phyloP scores from a whole-genome alignment of 2,113 vertebrate species.

The Xenus cinereus region DNA sequence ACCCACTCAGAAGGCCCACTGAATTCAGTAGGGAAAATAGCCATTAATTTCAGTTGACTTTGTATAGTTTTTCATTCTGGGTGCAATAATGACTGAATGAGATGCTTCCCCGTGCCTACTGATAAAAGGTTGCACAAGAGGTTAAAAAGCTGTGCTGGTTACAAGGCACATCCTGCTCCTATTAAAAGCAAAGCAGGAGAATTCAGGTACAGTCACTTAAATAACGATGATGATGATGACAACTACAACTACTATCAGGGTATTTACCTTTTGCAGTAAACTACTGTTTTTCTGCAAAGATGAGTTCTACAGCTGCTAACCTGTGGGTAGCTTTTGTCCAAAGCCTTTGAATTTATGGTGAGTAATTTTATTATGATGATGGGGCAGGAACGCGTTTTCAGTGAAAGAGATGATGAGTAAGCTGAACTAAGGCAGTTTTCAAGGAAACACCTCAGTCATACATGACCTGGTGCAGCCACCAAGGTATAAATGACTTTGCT shows the following conservation, averaged over 20 bases:
- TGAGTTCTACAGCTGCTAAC: neutral
- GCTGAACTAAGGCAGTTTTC: constrained; percentile 60
- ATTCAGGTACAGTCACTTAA: neutral
- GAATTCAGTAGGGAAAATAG: neutral
- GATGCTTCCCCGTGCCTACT: neutral
- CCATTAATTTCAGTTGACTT: neutral
- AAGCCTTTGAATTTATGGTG: constrained; percentile 25
- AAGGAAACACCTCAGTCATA: constrained; percentile 60
- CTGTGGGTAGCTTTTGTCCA: neutral
- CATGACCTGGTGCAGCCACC: constrained; percentile 4
- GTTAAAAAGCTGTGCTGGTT: neutral
- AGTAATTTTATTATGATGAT: constrained; percentile 50
- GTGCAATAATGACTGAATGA: neutral
- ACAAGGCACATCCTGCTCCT: neutral
- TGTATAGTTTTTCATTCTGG: neutral
- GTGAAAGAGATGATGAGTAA: constrained; percentile 63
- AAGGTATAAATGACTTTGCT: constrained; percentile 51
- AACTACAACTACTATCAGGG: neutral
- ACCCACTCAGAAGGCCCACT: neutral
- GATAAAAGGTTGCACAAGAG: neutral
- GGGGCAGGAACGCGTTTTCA: constrained; percentile 25
- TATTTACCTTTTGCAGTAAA: constrained; percentile 13
- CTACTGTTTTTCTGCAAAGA: neutral
- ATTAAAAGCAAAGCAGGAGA: neutral
- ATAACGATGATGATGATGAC: neutral